These are phyloP conservation scores for Crotalus helleri DNA, from an alignment of 2,113 vertebrate genomes.

Conservation along the genomic window DNA sequence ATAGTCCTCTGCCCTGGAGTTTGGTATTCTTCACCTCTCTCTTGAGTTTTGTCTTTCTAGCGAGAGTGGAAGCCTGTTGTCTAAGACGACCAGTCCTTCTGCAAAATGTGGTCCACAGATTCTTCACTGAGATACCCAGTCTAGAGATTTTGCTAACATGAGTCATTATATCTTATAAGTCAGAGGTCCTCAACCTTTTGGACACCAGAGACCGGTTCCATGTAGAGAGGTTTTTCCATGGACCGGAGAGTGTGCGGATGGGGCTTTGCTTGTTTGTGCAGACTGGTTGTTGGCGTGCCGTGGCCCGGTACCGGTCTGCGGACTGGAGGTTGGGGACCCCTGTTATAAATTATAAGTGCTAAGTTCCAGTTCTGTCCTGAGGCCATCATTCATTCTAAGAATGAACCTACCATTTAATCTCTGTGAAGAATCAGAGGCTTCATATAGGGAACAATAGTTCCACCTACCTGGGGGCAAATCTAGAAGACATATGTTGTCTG, in stretches of 20 bases:
- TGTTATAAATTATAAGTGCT: no score
- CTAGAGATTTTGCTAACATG: background rate
- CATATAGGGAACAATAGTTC: background rate
- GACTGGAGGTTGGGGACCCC: no score
- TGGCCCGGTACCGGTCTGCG: no score
- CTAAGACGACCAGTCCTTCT: background rate
- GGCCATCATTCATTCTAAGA: background rate
- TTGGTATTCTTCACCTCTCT: background rate
- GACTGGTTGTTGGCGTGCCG: no score
- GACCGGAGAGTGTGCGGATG: no score
- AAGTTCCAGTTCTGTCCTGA: background rate
- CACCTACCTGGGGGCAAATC: background rate
- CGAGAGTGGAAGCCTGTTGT: background rate
- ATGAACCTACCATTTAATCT: background rate
- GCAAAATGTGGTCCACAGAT: background rate
- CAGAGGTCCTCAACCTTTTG: no score
- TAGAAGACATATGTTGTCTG: background rate
- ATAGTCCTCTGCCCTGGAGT: background rate
- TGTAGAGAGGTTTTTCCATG: no score
- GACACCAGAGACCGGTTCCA: no score
- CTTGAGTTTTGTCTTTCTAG: background rate
- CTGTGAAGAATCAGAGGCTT: background rate
- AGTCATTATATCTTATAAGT: background rate
- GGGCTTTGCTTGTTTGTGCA: no score
- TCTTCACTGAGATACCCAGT: no score